Evolutionary conservation across 2,797 vertebrate species (phyloP).

Genomic region (Rhynchotus rufescens): DNA sequence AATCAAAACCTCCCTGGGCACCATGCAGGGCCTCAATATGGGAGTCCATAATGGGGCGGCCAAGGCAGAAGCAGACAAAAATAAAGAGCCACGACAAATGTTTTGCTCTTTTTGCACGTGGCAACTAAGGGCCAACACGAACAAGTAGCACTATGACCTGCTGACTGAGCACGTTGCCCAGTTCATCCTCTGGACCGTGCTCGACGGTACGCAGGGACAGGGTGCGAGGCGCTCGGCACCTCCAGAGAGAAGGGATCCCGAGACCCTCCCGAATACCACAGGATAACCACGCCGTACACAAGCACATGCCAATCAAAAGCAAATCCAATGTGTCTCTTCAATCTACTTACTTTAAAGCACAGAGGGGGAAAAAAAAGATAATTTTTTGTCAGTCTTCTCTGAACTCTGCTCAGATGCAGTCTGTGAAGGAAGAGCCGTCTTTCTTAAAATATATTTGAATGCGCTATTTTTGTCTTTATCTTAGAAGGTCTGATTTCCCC

Average conservation of each 20-base stretch:
- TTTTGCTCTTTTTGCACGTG: not conserved
- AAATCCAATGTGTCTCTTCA: not conserved
- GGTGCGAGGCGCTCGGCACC: accelerated
- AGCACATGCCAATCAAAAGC: accelerated
- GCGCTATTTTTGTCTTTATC: constrained; percentile 59
- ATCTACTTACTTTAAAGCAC: not conserved
- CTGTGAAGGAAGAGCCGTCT: constrained; percentile 32
- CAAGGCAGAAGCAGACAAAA: not conserved
- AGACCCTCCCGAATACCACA: not conserved
- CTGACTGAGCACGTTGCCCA: accelerated
- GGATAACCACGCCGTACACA: not conserved
- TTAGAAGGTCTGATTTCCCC: constrained; percentile 65
- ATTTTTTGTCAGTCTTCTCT: not conserved
- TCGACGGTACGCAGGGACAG: accelerated
- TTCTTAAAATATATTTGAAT: constrained; percentile 61
- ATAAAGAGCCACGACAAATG: not conserved
- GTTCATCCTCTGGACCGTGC: accelerated
- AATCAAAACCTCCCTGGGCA: accelerated
- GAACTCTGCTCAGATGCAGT: not conserved
- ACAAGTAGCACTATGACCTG: accelerated
- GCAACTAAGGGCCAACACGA: not conserved
- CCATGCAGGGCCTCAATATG: accelerated
- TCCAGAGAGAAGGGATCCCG: not conserved
- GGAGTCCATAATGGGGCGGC: accelerated
- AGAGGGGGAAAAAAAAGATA: not conserved